phyloP scores from a whole-genome alignment of 37 sponge, comb jelly and placozoan species.

The Hexactinellida sp. region DNA sequence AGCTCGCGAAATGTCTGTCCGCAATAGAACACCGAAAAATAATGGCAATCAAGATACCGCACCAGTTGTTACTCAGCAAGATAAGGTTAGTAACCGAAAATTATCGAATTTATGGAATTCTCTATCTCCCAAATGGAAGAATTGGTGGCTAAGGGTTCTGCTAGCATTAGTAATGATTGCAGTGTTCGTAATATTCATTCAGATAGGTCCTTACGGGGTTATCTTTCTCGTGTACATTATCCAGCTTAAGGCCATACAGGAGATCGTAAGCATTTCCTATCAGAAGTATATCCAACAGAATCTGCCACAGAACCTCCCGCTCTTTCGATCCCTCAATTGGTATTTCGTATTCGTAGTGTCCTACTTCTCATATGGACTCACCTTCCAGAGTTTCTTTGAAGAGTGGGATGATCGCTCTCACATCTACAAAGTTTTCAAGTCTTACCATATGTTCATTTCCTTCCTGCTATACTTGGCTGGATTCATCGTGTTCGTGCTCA shows the following conservation, averaged over 20 bases:
- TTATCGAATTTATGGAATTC: not conserved
- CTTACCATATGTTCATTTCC: conserved; percentile 70
- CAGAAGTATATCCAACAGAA: conserved; percentile 75
- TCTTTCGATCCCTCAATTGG: conserved; percentile 74
- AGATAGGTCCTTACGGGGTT: conserved; percentile 55
- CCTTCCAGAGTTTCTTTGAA: not conserved
- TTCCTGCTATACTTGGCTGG: conserved; percentile 62
- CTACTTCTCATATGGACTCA: not conserved
- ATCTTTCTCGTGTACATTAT: conserved; percentile 45
- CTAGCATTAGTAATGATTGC: conserved; percentile 63
- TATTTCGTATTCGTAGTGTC: conserved; percentile 12
- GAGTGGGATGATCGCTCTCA: not conserved
- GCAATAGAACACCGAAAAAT: not conserved
- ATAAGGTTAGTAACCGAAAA: not conserved
- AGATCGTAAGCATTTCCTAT: conserved; percentile 82
- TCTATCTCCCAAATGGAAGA: conserved; percentile 52
- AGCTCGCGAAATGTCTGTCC: not conserved
- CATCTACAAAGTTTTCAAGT: not conserved
- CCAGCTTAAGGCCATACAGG: conserved; percentile 53
- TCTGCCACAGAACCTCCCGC: conserved; percentile 75
- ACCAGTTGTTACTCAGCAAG: not conserved
- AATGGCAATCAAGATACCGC: not conserved
- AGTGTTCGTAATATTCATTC: conserved; percentile 45
- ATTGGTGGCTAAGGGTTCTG: conserved; percentile 79
- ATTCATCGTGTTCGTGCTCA: conserved; percentile 77